Evolutionary conservation across 2,113 vertebrate genomes (phyloP), one percentile per base, ranked within the genome.

Genomic region (Camelus dromedarius): DNA sequence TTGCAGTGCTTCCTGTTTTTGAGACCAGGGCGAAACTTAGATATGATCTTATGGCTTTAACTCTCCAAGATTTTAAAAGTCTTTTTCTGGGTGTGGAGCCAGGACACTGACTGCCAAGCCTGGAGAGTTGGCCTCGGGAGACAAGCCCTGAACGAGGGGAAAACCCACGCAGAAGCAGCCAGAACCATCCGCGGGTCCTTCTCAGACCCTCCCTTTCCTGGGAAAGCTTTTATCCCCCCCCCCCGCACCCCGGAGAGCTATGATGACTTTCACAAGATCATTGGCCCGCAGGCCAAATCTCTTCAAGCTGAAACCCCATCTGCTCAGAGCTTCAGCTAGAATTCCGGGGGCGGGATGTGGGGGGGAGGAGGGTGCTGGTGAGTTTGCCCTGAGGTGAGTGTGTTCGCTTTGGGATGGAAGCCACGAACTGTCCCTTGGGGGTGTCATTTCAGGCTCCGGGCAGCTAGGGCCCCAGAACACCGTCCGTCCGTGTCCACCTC

Each of bases 321-420:
- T 28, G 28, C 15, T 6, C 3, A 16, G 38, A 75, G 35, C 38
- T 92, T 76, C 54, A 81, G 54, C n/a, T 48, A 4, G 54, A 76
- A 38, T 32, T 35, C 19, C 0, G 18, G 54, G 19, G 46, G 3
- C 0, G 1, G 52, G 12, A 1, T 14, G 5, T 42, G 14, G 10
- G 30, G 64, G 66, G 13, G 46, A 50, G 3, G 0, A 8, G 19
- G 13, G 50, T 48, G 35, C 46, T 8, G 5, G 18, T 32, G 38
- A 8, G 72, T 32, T 50, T 73, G 30, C 30, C 24, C 24, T 14
- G 30, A 58, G 64, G 42, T 15, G 12, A 35, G 79, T n/a, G 16
- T 13, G 12, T n/a, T 30, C 35, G 66, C 18, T 15, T 4, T 30
- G 35, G n/a, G 28, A 22, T 15, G 8, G 15, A 32, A 11, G 10